Evolutionary conservation across 2,113 vertebrate genomes (phyloP).

Genomic region (Seriola quinqueradiata): DNA sequence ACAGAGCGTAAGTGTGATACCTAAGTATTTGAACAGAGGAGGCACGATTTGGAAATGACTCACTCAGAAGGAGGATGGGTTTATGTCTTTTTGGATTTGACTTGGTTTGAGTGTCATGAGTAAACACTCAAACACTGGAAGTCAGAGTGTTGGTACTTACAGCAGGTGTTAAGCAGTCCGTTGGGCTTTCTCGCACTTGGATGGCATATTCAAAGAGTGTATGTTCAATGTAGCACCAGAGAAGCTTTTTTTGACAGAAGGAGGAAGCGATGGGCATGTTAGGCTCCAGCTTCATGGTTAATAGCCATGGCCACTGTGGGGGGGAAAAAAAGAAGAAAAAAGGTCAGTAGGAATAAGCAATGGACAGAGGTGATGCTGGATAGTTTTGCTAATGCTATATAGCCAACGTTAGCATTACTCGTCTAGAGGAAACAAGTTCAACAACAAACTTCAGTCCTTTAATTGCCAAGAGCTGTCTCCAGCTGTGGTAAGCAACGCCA

Average conservation of each 20-base stretch:
- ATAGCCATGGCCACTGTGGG: constrained; percentile 67
- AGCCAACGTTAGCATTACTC: no score
- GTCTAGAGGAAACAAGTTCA: no score
- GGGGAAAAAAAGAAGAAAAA: not conserved
- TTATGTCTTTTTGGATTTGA: constrained; percentile 27
- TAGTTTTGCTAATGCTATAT: no score
- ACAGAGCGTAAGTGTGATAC: not conserved
- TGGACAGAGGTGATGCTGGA: not conserved
- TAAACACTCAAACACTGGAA: constrained; percentile 14
- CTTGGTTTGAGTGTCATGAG: constrained; percentile 16
- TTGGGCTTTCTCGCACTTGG: constrained; percentile 55
- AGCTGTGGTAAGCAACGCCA: no score
- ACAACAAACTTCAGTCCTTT: no score
- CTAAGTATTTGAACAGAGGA: not conserved
- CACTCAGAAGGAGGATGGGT: constrained; percentile 16
- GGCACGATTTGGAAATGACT: constrained; percentile 18
- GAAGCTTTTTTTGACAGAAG: constrained; percentile 50
- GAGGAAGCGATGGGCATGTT: constrained; percentile 54
- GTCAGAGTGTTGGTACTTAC: constrained; percentile 67
- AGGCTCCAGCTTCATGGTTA: constrained; percentile 70
- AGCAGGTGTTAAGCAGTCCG: constrained; percentile 66
- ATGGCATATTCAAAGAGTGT: constrained; percentile 58
- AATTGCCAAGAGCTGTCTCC: no score
- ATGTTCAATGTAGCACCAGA: constrained; percentile 51
- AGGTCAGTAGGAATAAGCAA: constrained; percentile 39